Percentiles rank a stretch among this genome's conserved stretches.
phyloP scores from a whole-genome alignment of 2,113 vertebrate genomes.

The Elgaria multicarinata region DNA sequence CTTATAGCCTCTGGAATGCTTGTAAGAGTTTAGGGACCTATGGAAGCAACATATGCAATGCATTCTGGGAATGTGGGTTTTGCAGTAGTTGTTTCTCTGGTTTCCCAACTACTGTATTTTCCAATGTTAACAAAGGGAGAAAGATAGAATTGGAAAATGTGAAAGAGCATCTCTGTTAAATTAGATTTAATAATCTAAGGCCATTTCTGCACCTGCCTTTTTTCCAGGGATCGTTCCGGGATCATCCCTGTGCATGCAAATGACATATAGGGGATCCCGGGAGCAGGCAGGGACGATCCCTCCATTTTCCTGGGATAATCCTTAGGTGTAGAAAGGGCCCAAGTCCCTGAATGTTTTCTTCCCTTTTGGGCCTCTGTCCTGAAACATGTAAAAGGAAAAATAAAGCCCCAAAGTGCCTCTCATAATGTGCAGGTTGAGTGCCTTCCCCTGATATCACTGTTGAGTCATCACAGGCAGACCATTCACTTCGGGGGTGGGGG shows the following conservation, averaged over 20 bases:
- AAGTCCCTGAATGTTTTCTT: background rate
- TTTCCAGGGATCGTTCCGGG: no score
- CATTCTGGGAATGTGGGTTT: background rate
- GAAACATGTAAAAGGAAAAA: background rate
- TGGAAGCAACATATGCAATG: background rate
- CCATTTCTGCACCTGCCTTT: no score
- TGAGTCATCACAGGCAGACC: background rate
- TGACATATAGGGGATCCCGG: no score
- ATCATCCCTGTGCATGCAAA: no score
- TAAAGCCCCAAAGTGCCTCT: background rate
- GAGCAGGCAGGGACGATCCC: no score
- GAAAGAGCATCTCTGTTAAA: background rate
- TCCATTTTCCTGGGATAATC: no score
- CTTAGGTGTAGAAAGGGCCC: no score
- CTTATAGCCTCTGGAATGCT: conserved; percentile 12
- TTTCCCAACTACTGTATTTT: background rate
- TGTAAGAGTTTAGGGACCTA: background rate
- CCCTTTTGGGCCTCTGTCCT: background rate
- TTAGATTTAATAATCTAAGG: background rate
- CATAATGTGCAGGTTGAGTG: background rate
- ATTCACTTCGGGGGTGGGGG: background rate
- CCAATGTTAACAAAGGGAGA: background rate
- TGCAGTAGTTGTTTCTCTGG: background rate
- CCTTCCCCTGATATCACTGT: background rate
- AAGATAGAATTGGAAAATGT: background rate